Evolutionary conservation across 2,113 vertebrate genomes (phyloP).

Genomic region (Anoplopoma fimbria): DNA sequence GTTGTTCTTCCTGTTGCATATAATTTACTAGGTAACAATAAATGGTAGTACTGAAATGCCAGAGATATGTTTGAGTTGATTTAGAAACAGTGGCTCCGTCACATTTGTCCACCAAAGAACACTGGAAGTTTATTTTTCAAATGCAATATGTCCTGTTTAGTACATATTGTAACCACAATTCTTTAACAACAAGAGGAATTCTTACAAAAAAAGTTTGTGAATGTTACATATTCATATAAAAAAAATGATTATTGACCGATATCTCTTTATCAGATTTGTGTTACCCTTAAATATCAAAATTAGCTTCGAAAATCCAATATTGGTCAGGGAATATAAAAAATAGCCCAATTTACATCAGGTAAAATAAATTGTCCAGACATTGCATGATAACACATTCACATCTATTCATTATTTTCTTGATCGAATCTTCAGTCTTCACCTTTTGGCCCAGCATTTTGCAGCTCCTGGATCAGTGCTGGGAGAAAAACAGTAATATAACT

Average conservation of each 20-base stretch:
- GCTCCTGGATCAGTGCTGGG: slow-evolving; percentile 85
- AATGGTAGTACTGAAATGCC: neutral
- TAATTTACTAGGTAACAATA: neutral
- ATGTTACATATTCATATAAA: neutral
- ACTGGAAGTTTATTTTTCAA: neutral
- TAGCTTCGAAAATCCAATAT: neutral
- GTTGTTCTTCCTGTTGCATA: neutral
- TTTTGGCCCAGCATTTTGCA: slow-evolving; percentile 60
- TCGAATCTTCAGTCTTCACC: slow-evolving; percentile 38
- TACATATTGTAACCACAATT: neutral
- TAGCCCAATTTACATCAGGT: neutral
- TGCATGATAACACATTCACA: neutral
- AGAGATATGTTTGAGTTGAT: neutral
- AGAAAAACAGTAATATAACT: neutral
- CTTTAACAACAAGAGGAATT: neutral
- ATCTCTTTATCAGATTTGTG: neutral
- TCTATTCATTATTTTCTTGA: slow-evolving; percentile 7
- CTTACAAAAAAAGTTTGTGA: neutral
- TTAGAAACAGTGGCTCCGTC: neutral
- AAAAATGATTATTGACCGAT: neutral
- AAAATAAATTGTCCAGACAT: neutral
- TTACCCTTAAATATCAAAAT: neutral
- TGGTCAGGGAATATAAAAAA: neutral
- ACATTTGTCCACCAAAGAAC: slow-evolving; percentile 1
- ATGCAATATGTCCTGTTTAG: neutral